Conservation (phyloP, 92 coral and sea anemone species). For the Umimayanthus chanpuru region DNA sequence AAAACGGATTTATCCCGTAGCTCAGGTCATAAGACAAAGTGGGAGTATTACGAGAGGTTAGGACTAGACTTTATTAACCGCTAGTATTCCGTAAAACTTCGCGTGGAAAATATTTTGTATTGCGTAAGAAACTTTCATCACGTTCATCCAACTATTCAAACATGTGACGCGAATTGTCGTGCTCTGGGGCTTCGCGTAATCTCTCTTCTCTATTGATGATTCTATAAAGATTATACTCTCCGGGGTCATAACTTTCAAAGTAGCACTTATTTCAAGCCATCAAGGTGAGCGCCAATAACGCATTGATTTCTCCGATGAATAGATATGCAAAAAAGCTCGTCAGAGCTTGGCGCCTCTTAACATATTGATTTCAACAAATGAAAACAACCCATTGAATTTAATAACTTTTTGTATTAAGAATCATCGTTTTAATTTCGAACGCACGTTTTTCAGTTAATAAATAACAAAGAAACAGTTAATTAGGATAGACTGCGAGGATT, state of each 20-base stretch:
- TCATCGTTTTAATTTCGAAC: constrained; percentile 56
- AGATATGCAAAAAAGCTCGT: constrained; percentile 46
- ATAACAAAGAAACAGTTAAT: constrained; percentile 86
- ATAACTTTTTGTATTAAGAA: constrained; percentile 46
- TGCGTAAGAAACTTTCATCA: constrained; percentile 12
- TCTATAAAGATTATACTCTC: neutral
- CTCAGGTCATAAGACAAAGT: neutral
- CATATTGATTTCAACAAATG: constrained; percentile 42
- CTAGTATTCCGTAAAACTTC: neutral
- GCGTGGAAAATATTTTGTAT: constrained; percentile 13
- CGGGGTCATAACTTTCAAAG: constrained; percentile 1
- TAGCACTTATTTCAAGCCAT: neutral
- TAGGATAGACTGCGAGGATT: constrained; percentile 64
- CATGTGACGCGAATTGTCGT: constrained; percentile 10
- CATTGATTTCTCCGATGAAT: constrained; percentile 23
- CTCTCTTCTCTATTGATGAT: constrained; percentile 24
- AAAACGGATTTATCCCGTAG: constrained; percentile 23
- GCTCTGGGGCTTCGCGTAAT: constrained; percentile 9
- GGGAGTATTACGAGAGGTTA: neutral
- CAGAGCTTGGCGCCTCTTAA: constrained; percentile 25
- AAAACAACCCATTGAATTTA: constrained; percentile 47
- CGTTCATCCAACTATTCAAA: constrained; percentile 6
- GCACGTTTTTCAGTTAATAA: constrained; percentile 76
- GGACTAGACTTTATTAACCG: neutral
- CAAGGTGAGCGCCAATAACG: neutral